Base-by-base conservation (phyloP, 2,888 invertebrate species). In the Habrosyne pyritoides region DNA sequence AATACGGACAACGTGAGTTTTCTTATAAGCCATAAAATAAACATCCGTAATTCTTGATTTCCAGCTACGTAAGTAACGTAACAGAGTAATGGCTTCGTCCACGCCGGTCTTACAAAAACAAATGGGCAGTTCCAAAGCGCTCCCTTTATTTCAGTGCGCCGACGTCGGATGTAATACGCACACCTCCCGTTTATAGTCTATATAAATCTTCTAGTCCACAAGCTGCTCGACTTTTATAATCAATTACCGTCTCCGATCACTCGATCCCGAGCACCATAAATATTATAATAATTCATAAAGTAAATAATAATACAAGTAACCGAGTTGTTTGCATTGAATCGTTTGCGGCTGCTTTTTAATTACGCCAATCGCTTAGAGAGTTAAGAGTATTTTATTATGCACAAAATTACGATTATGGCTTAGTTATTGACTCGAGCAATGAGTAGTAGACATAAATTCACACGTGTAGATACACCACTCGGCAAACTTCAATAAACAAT, bases 201-300 rank as follows among this genome's bases (percentile, higher is more conserved):
- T 80, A 82, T 89, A 89, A 89, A 90, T 89, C 85, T 84, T 73
- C 70, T 61, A 80, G 80, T 85, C 77, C 77, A 75, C 81, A 76
- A 80, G 79, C 81, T 78, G 68, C 72, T 77, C 70, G 88, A 89
- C 87, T 87, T 89, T 89, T 87, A 89, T 82, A 87, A 87, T 87
- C 88, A 86, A 89, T 89, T 88, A 87, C 83, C 69, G 78, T 80
- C 80, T 67, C 75, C 80, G 78, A 88, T 86, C 83, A 86, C 78
- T 84, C 83, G 79, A 71, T 79, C 71, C 71, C 66, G 71, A 72
- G 74, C 64, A 68, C 80, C 77, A 81, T 87, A 86, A 87, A 86
- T 86, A 85, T 84, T 81, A 82, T 77, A 80, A n/a, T n/a, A n/a
- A n/a, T n/a, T n/a, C n/a, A n/a, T n/a, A n/a, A n/a, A n/a, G n/a